Base-by-base conservation (phyloP, 1,140 invertebrate species). In the Argopecten irradians region DNA sequence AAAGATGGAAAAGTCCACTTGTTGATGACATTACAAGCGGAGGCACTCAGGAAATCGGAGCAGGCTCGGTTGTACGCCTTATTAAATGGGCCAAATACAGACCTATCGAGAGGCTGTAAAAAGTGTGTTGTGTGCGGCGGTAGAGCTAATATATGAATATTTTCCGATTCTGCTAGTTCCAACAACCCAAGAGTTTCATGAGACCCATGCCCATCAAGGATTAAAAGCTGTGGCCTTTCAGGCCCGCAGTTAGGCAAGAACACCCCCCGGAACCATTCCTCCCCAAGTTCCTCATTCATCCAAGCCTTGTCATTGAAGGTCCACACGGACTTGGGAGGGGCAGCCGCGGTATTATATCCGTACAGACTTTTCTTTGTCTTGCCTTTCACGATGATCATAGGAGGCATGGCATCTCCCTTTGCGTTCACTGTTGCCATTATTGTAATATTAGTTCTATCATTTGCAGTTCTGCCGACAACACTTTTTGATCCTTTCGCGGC, bases 61-160 rank as follows among this genome's bases (percentile, higher is more conserved):
- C 89, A 90, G 19, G 36, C 82, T 34, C 46, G 33, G 36, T 89
- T 87, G 39, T 91, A 91, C 5, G 84, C 84, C 14, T 13, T 86
- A 19, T 91, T 91, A 32, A 92, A 88, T 22, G 91, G 89, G 36
- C 88, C 87, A 41, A 91, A 93, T 8, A 92, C 87, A 19, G 84
- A 55, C 39, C 83, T 46, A 34, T 93, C 92, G n/a, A 92, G 87
- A 11, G 91, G 92, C 82, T 92, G 92, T 28, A 92, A 85, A 46
- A 35, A 86, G 71, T 91, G 88, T 9, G 92, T 91, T 41, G 92
- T 92, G 82, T 92, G 90, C 0, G 91, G 89, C 19, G 92, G 91
- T 19, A 91, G 55, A 36, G 86, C 88, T 22, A 91, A 22, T 16
- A 92, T 41, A 39, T 88, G 34, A 28, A 90, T 88, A 90, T 41